Conservation (phyloP, 2,888 invertebrate genomes). For the Drosophila suboccidentalis region DNA sequence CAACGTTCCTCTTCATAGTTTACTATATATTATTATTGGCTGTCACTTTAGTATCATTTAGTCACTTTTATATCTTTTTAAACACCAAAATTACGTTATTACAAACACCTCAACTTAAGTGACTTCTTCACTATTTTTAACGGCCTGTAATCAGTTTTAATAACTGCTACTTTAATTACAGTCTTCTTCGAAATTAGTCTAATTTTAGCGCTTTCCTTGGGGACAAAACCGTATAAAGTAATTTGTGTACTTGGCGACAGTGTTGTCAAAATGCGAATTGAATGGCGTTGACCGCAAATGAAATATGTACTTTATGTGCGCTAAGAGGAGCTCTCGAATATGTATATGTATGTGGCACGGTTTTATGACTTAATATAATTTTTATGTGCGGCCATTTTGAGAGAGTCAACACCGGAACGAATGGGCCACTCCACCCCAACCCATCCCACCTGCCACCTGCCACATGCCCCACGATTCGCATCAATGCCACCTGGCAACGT, state of each 20-base stretch:
- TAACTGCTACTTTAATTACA: neutral
- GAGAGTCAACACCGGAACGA: conserved; percentile 35
- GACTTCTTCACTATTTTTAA: neutral
- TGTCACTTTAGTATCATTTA: neutral
- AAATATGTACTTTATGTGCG: conserved; percentile 55
- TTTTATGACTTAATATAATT: conserved; percentile 80
- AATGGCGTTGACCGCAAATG: conserved; percentile 72
- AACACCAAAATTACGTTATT: neutral
- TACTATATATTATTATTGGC: neutral
- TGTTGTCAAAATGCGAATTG: conserved; percentile 64
- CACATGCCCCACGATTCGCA: conserved; percentile 20
- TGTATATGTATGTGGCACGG: conserved; percentile 8
- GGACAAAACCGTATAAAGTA: conserved; percentile 20
- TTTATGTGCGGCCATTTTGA: conserved; percentile 77
- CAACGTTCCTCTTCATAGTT: neutral
- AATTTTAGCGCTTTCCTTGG: conserved; percentile 1
- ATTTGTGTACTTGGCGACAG: conserved; percentile 20
- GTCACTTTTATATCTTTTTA: neutral
- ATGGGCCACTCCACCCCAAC: conserved; percentile 5
- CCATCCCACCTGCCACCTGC: neutral
- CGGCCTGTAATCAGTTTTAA: conserved; percentile 16
- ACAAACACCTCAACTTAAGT: neutral
- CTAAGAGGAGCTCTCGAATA: conserved; percentile 24
- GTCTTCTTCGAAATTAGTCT: conserved; percentile 4
- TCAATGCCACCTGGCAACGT: conserved; percentile 48